phyloP scores from a whole-genome alignment of 1,140 invertebrate species.

The Lucilia sericata region DNA sequence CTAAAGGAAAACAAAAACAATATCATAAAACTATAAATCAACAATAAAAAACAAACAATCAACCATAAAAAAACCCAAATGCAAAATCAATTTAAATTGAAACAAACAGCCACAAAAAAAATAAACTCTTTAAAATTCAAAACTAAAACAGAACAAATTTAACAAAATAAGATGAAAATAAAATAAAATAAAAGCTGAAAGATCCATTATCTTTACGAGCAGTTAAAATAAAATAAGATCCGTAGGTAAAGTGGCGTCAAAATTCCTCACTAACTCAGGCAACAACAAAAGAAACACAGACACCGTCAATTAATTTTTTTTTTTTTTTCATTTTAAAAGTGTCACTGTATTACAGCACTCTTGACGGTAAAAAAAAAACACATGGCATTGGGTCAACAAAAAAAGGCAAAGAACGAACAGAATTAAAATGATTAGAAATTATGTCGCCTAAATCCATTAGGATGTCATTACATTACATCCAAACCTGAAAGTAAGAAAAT shows the following conservation, averaged over 20 bases:
- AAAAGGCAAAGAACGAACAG: conserved; percentile 36
- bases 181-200: conserved; percentile 54
- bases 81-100: background rate
- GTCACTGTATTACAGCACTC: background rate
- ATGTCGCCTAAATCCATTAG: conserved; percentile 10
- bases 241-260: conserved; percentile 57
- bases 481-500: background rate
- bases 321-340: background rate
- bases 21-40: conserved; percentile 52
- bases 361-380: background rate
- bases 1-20: too few species aligned
- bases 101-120: background rate
- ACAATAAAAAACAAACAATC: conserved; percentile 42
- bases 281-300: conserved; percentile 43
- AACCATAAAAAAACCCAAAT: conserved; percentile 17
- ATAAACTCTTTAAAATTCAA: background rate
- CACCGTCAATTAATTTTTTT: background rate
- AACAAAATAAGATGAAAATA: conserved; percentile 10
- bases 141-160: background rate
- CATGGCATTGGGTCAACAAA: background rate
- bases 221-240: conserved; percentile 54
- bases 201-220: conserved; percentile 63
- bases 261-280: conserved; percentile 52
- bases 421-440: conserved; percentile 42
- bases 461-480: background rate